phyloP scores from a whole-genome alignment of 2,797 vertebrate species.

The Ptychobarbus kaznakovi region DNA sequence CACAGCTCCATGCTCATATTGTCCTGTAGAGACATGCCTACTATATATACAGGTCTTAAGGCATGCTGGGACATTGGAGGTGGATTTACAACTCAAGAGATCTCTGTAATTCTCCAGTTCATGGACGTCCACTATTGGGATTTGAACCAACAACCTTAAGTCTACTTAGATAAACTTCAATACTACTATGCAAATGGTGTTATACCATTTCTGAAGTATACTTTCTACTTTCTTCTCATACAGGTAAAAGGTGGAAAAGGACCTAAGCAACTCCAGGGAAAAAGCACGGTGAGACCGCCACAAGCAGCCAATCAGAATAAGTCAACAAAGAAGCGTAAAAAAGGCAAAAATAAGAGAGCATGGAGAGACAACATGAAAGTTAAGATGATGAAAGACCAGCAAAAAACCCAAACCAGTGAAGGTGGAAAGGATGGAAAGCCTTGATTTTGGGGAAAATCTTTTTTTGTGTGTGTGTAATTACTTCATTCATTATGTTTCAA shows the following conservation, averaged over 20 bases:
- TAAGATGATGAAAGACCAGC: background rate
- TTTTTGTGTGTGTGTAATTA: background rate
- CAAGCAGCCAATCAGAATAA: slow-evolving; percentile 15
- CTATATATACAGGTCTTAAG: background rate
- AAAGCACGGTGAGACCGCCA: background rate
- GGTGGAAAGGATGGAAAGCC: background rate
- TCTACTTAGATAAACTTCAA: background rate
- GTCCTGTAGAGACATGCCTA: slow-evolving; percentile 1
- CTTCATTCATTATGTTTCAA: background rate
- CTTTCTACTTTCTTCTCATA: background rate
- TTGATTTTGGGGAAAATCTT: background rate
- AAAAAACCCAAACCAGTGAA: background rate
- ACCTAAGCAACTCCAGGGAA: background rate
- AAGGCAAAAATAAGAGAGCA: background rate
- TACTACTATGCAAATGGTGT: background rate
- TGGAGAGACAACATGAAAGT: slow-evolving; percentile 1
- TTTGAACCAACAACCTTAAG: background rate
- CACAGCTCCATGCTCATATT: background rate
- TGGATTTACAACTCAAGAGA: background rate
- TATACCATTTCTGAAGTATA: background rate
- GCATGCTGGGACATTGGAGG: background rate
- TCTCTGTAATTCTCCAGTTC: background rate
- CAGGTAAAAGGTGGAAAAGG: slow-evolving; percentile 28
- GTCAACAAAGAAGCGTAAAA: slow-evolving; percentile 44
- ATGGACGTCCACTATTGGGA: background rate